Percentiles rank a stretch among this genome's conserved stretches.
phyloP scores from a whole-genome alignment of 2,888 invertebrate species.

The Spisula solida region DNA sequence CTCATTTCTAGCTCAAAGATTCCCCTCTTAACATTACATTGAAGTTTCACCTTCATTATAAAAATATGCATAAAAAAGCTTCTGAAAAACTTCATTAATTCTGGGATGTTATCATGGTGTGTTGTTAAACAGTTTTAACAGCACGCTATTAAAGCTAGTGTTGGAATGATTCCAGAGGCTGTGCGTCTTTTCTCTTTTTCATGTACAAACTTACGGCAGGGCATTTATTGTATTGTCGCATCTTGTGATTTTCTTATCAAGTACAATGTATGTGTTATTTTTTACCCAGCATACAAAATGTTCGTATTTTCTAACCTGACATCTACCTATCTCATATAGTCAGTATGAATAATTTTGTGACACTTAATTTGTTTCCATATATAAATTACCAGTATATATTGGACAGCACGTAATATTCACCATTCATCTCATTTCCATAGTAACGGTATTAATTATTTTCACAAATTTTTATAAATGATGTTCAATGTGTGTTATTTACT shows the following conservation, averaged over 20 bases:
- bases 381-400: background rate
- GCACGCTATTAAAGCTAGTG: slow-evolving; percentile 23
- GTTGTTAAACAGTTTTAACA: background rate
- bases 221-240: slow-evolving; percentile 52
- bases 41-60: background rate
- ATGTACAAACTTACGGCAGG: slow-evolving; percentile 51
- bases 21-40: background rate
- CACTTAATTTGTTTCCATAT: background rate
- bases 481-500: too few relatives aligned
- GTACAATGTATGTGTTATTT: slow-evolving; percentile 17
- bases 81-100: background rate
- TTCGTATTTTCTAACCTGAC: background rate
- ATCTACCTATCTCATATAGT: background rate
- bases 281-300: background rate
- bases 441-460: background rate
- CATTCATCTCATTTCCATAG: background rate
- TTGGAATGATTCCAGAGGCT: slow-evolving; percentile 66
- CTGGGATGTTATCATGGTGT: background rate
- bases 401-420: background rate
- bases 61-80: background rate
- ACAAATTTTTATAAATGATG: background rate
- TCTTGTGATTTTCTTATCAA: slow-evolving; percentile 8
- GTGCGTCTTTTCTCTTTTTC: slow-evolving; percentile 67
- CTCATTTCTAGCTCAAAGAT: background rate
- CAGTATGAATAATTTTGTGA: background rate